phyloP scores from a whole-genome alignment of 2,888 invertebrate species.

The Capitulum mitella region DNA sequence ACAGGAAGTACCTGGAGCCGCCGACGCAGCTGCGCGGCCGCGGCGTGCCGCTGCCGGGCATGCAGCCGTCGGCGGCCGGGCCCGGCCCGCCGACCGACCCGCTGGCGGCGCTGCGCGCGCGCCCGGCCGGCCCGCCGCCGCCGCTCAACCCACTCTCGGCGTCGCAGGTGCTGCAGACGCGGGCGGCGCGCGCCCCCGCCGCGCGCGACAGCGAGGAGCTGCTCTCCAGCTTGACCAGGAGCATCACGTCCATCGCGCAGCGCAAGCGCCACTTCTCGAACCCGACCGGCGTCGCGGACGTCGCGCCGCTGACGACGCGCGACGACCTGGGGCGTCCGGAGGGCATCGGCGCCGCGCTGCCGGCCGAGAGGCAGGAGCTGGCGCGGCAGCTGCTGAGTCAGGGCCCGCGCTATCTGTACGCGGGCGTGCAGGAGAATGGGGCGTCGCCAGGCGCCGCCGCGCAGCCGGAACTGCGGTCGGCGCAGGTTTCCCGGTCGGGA shows the following conservation, averaged over 20 bases:
- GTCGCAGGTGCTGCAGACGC: neutral
- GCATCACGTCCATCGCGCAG: neutral
- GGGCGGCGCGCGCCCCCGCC: neutral
- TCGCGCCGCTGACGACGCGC: neutral
- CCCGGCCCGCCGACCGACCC: too few relatives aligned
- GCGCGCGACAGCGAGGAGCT: neutral
- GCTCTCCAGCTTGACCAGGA: neutral
- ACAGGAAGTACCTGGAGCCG: conserved; percentile 12
- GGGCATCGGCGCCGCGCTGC: neutral
- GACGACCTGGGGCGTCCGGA: neutral
- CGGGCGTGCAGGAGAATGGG: neutral
- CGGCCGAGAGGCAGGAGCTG: neutral
- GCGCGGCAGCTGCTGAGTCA: neutral
- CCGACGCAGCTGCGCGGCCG: neutral
- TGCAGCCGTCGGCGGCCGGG: neutral
- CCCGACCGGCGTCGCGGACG: neutral
- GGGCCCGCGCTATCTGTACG: neutral
- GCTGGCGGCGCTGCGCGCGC: neutral
- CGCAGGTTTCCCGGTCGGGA: neutral
- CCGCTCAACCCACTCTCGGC: conserved; percentile 10
- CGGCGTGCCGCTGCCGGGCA: conserved; percentile 6
- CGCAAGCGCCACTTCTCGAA: neutral
- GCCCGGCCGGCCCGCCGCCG: neutral
- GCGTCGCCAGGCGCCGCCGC: neutral
- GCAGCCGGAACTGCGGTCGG: neutral